Percentiles rank a stretch among this genome's conserved stretches.
Conservation (phyloP, 2,113 vertebrate species). For the Ginglymostoma cirratum region DNA sequence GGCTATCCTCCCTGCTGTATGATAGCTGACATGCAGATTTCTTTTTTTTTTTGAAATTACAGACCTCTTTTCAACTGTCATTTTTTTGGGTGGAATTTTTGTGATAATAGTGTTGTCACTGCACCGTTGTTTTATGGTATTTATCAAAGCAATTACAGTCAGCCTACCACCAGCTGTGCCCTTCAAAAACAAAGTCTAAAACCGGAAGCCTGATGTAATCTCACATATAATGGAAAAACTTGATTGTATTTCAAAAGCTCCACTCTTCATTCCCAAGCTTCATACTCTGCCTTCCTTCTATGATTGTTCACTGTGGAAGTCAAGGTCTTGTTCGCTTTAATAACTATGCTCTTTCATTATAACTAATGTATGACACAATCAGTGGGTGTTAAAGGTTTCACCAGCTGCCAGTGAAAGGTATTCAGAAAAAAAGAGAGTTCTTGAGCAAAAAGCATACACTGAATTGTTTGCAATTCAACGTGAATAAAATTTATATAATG, state of each 20-base stretch:
- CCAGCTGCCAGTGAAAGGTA: neutral
- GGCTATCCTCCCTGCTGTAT: constrained; percentile 6
- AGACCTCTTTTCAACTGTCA: neutral
- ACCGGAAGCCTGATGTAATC: constrained; percentile 9
- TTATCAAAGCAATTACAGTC: constrained; percentile 26
- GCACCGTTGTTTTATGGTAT: constrained; percentile 8
- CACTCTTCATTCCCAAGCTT: constrained; percentile 13
- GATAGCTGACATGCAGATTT: neutral
- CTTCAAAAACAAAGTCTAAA: constrained; percentile 19
- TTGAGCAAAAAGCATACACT: neutral
- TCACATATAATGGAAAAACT: constrained; percentile 31
- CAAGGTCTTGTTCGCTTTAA: constrained; percentile 17
- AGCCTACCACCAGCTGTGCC: constrained; percentile 21
- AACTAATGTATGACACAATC: neutral
- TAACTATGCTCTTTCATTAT: neutral
- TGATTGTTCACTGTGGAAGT: neutral
- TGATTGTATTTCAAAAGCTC: constrained; percentile 32
- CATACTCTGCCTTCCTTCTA: neutral
- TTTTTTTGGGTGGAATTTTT: neutral
- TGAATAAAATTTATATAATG: neutral
- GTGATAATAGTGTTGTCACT: neutral
- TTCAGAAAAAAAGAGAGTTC: neutral
- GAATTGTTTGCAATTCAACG: neutral
- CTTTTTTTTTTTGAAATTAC: neutral
- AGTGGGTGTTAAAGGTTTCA: neutral